These are phyloP conservation scores for Promerops cafer DNA, from an alignment of 2,113 vertebrate species.

Conservation along the genomic window DNA sequence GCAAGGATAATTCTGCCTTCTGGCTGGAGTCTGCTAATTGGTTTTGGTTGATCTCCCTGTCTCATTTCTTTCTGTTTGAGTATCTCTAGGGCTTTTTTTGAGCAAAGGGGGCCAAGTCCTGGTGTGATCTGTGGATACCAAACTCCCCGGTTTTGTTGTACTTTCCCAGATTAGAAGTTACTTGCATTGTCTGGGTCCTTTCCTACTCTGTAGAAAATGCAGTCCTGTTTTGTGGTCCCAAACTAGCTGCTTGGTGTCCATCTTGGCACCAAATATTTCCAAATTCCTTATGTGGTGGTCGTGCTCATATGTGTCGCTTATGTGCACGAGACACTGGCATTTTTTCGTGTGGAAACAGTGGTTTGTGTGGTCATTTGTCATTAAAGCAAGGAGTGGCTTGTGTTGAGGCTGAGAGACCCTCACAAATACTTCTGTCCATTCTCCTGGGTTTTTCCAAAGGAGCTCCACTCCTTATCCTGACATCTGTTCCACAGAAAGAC, in stretches of 20 bases:
- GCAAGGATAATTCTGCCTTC: constrained; percentile 12
- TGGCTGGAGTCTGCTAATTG: constrained; percentile 21
- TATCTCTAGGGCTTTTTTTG: not conserved
- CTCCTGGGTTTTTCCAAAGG: not conserved
- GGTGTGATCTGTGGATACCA: not conserved
- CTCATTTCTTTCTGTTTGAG: not conserved
- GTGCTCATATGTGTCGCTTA: not conserved
- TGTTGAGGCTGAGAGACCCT: not conserved
- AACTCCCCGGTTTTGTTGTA: not conserved
- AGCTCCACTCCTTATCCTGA: not conserved
- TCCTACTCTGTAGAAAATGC: not conserved
- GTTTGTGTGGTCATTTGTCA: not conserved
- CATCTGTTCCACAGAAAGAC: not conserved
- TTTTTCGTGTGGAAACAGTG: not conserved
- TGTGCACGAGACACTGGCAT: not conserved
- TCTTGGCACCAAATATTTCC: not conserved
- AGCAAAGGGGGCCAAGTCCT: not conserved
- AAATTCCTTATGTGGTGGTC: not conserved
- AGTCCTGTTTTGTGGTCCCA: not conserved
- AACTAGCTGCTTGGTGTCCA: not conserved
- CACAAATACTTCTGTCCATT: not conserved
- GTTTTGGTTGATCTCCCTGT: not conserved
- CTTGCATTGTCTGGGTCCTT: not conserved
- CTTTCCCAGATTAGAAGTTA: not conserved
- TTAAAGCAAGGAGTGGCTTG: not conserved